Evolutionary conservation across 2,888 invertebrate genomes (phyloP).

Genomic region (Drosophila pseudotalamancana): DNA sequence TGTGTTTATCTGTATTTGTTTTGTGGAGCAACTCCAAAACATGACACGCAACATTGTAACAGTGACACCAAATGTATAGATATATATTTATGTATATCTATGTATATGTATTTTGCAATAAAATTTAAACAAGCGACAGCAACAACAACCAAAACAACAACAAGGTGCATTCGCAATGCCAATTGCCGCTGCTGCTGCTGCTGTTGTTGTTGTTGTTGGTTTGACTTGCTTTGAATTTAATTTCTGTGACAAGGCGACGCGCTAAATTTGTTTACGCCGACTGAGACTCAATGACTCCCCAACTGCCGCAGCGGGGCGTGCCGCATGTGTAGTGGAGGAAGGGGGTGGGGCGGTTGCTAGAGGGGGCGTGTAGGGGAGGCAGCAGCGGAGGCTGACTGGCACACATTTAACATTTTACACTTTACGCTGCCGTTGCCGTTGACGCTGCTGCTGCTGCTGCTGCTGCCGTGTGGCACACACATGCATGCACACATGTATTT

Average conservation of each 20-base stretch:
- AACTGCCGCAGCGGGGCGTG: constrained; percentile 7
- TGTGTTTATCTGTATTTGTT: too few species aligned
- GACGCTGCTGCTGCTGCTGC: too few species aligned
- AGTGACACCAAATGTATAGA: constrained; percentile 71
- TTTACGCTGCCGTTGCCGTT: constrained; percentile 26
- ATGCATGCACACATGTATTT: background rate
- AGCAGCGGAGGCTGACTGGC: constrained; percentile 28
- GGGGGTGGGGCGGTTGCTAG: constrained; percentile 1
- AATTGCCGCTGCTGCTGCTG: constrained; percentile 59
- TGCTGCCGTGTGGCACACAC: constrained; percentile 16
- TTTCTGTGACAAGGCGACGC: constrained; percentile 77
- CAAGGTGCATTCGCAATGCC: too few species aligned
- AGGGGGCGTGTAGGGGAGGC: background rate
- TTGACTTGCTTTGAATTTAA: constrained; percentile 63
- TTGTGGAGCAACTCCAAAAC: constrained; percentile 31
- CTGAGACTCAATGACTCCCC: constrained; percentile 65
- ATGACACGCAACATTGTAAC: constrained; percentile 70
- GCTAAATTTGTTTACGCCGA: constrained; percentile 71
- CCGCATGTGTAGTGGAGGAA: background rate
- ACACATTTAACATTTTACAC: constrained; percentile 43
- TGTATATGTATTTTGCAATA: constrained; percentile 54
- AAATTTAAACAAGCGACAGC: constrained; percentile 44
- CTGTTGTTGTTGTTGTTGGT: constrained; percentile 33
- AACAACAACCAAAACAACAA: constrained; percentile 11
- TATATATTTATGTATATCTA: too few species aligned